Evolutionary conservation across 2,797 vertebrate species (phyloP), one percentile per base, ranked within the genome.

Genomic region (Mastacembelus armatus): DNA sequence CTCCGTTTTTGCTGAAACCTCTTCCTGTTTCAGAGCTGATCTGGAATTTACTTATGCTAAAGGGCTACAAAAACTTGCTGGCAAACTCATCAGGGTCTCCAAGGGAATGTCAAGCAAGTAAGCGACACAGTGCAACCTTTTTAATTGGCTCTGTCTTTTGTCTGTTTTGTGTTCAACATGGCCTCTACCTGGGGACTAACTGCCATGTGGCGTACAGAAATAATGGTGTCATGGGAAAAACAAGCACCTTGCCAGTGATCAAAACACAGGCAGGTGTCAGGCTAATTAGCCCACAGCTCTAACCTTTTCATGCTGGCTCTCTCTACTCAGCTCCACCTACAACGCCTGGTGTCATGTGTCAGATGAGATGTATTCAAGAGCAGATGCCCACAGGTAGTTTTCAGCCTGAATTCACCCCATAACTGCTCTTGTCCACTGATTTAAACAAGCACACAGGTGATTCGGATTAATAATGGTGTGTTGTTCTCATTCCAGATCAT

Each of bases 11-110:
- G 19, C 42, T 68, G 33, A 36, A 36, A 59, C 52, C n/a, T 9
- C 62, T 78, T 66, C 38, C 29, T 58, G 56, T 66, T 84, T 66
- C 35, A 96, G 94, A 88, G 92, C 93, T 58, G 93, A 95, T 80
- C 78, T 97, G 76, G 96, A 97, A 79, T 88, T 94, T 9, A 94
- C 67, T 36, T 96, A 94, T 44, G 88, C 94, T 45, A 97, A 95
- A 91, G 94, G 95, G 74, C 91, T 96, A 12, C 93, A 95, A 77
- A 96, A 96, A 87, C 85, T 95, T 22, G 93, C 92, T 4, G 90
- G 84, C 15, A 97, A 94, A 82, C 90, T 96, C 61, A 92, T 91
- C 81, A 95, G 93, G 80, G 85, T 90, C 22, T 92, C 95, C 44
- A 92, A 95, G 80, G 93, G 69, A 69, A 95, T 93, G 82, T 82